A percentile compares a stretch with the other conserved stretches of the same genome.
Conservation (phyloP, 2,797 vertebrate genomes). For the Okamejei kenojei region DNA sequence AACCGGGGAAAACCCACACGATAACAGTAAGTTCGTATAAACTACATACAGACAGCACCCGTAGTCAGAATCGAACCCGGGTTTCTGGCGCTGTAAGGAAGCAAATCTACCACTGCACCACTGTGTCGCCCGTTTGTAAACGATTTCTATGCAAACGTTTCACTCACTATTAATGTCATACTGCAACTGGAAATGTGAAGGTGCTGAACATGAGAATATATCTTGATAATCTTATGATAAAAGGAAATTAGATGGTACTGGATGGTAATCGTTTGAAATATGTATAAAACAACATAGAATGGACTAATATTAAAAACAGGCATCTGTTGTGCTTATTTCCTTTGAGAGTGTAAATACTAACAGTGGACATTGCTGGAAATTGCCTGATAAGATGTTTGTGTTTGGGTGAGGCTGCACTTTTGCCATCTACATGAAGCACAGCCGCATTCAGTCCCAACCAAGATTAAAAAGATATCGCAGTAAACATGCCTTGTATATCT, state of each 20-base stretch:
- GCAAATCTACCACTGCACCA: too few species aligned
- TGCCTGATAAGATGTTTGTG: slow-evolving; percentile 1
- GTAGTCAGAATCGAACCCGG: too few species aligned
- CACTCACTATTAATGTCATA: background rate
- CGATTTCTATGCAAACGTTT: background rate
- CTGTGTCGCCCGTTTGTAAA: background rate
- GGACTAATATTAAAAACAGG: background rate
- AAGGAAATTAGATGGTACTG: background rate
- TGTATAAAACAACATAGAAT: background rate
- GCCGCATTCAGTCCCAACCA: background rate
- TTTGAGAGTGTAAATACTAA: background rate
- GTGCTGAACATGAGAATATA: background rate
- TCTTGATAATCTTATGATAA: background rate
- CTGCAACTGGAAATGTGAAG: background rate
- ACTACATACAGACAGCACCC: too few species aligned
- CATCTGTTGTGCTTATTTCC: background rate
- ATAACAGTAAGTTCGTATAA: too few species aligned
- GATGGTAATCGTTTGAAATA: background rate
- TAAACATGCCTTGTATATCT: background rate
- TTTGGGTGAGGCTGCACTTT: slow-evolving; percentile 11
- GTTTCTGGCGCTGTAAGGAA: too few species aligned
- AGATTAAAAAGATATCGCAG: background rate
- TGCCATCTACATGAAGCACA: slow-evolving; percentile 15
- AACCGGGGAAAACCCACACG: too few species aligned
- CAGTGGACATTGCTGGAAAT: background rate